Percentiles rank a stretch among this genome's conserved stretches.
These are phyloP conservation scores for Drosophila lutescens DNA, from an alignment of 2,888 invertebrate genomes.

Conservation along the genomic window DNA sequence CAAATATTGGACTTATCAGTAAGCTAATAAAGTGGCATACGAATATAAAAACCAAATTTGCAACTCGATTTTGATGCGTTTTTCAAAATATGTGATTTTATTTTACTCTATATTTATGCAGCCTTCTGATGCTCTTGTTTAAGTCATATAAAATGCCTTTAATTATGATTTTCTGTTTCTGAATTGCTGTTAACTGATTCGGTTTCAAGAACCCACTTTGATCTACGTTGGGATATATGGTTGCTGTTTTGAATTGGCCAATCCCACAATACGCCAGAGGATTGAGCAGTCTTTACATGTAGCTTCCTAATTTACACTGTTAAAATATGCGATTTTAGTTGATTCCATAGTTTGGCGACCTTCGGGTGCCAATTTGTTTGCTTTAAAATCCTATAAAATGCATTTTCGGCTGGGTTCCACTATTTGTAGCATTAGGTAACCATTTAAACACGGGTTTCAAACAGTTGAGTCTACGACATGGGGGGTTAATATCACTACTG, in stretches of 20 bases:
- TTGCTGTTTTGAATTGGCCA: neutral
- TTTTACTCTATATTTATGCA: neutral
- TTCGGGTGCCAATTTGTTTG: neutral
- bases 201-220: neutral
- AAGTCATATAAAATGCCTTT: neutral
- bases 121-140: neutral
- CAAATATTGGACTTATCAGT: slow-evolving; percentile 27
- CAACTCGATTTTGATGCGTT: neutral
- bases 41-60: slow-evolving; percentile 7
- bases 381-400: slow-evolving; percentile 1
- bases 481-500: slow-evolving; percentile 11
- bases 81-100: neutral
- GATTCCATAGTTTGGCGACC: neutral
- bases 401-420: neutral
- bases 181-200: slow-evolving; percentile 14
- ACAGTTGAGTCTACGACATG: slow-evolving; percentile 1
- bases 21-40: slow-evolving; percentile 39
- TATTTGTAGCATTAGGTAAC: neutral
- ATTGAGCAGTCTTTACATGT: too few species aligned
- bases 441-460: neutral
- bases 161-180: neutral
- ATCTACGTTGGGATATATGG: neutral
- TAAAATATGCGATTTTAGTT: neutral
- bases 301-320: neutral
- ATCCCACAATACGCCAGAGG: too few species aligned